Evolutionary conservation across 2,888 invertebrate genomes (phyloP), one percentile per base, ranked within the genome.

Genomic region (Lacanobia oleracea): DNA sequence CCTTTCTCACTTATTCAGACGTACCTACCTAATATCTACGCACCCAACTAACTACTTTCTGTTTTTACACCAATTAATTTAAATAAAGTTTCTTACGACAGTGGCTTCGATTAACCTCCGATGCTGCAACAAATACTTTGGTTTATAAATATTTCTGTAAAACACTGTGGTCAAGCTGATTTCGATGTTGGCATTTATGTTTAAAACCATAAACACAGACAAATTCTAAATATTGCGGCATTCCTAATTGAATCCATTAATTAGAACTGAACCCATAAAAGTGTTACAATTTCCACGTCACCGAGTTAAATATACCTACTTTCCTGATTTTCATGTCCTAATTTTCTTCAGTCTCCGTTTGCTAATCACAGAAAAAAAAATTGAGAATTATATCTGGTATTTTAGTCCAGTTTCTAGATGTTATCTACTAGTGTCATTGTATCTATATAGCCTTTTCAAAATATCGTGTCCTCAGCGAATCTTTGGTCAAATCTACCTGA

Each of bases 21-120:
- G 53, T 27, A 27, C 27, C 1, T 3, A 27, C 27, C 1, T 65
- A 51, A 76, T 57, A 62, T 61, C 33, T 63, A 53, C 16, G 48
- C 40, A 76, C 56, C 14, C 10, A 76, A 66, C 65, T 21, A 60
- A 76, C 81, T 66, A 79, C 72, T 79, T 79, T 79, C 79, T 72
- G 68, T 69, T 79, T 79, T 66, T 33, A 65, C 50, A 66, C 33
- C n/a, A 57, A 66, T 77, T 57, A 48, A 65, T 77, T 64, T 57
- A 27, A 40, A 64, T 37, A 40, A 64, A 64, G 18, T 50, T 37
- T 53, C 69, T 78, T 79, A 79, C 70, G 79, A 75, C 63, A 64
- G 67, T 21, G 21, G 16, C 23, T 45, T 14, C 21, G 18, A 40
- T 53, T 37, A 63, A 62, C 37, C 63, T 53, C 63, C 62, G 37